These are phyloP conservation scores for Pholis gunnellus DNA, from an alignment of 2,113 vertebrate genomes.

Conservation along the genomic window DNA sequence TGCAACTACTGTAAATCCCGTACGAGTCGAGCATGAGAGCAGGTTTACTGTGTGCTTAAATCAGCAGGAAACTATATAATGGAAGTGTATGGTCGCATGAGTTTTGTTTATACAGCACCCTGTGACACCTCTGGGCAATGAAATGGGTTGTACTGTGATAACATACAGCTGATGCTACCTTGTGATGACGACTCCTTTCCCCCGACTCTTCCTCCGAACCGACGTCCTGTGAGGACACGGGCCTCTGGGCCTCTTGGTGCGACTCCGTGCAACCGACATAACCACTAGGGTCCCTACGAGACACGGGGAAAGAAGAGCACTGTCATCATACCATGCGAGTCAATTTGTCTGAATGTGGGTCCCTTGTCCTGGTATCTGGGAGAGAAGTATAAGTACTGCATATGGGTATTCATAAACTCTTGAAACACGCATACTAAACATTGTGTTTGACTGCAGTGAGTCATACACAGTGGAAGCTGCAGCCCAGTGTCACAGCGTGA, in stretches of 20 bases:
- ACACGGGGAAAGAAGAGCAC: conserved; percentile 2
- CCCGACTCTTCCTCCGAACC: conserved; percentile 79
- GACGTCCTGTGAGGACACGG: conserved; percentile 80
- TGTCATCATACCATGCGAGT: not conserved
- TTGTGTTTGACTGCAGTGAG: conserved; percentile 11
- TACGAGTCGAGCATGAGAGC: not conserved
- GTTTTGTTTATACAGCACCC: not conserved
- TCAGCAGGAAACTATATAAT: not conserved
- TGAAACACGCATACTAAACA: not conserved
- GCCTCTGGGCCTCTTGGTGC: conserved; percentile 76
- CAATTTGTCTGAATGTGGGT: not conserved
- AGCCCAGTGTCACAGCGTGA: conserved; percentile 24
- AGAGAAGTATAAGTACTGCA: not conserved
- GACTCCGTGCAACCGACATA: conserved; percentile 88
- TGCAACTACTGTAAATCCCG: not conserved
- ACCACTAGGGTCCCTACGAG: conserved; percentile 82
- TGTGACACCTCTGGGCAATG: not conserved
- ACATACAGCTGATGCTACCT: conserved; percentile 38
- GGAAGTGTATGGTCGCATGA: conserved; percentile 1
- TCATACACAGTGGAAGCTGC: conserved; percentile 22
- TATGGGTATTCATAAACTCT: not conserved
- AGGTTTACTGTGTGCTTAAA: conserved; percentile 5
- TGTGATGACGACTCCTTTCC: conserved; percentile 53
- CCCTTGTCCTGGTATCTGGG: not conserved
- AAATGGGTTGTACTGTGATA: not conserved